phyloP scores from a whole-genome alignment of 2,888 invertebrate genomes.

The Lobophora halterata region DNA sequence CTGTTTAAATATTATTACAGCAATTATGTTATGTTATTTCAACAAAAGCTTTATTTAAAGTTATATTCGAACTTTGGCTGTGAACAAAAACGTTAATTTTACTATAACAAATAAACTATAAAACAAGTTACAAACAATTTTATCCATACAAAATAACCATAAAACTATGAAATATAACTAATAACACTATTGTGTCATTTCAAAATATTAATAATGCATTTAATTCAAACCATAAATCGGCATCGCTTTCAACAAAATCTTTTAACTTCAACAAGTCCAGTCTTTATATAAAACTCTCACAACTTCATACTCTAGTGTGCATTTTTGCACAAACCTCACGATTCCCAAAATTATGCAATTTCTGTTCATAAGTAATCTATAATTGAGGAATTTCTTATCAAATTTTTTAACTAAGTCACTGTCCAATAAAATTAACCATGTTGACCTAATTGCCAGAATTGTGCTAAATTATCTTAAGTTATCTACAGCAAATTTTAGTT shows the following conservation, averaged over 20 bases:
- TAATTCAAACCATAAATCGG: conserved; percentile 8
- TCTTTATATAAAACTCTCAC: conserved; percentile 23
- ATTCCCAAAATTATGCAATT: conserved; percentile 16
- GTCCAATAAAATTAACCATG: too few species aligned
- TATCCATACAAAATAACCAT: conserved; percentile 56
- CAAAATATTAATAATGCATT: conserved; percentile 18
- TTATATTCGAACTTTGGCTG: conserved; percentile 58
- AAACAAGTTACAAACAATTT: conserved; percentile 71
- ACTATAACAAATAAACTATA: conserved; percentile 53
- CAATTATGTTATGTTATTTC: conserved; percentile 13
- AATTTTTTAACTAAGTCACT: too few species aligned
- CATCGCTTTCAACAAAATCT: conserved; percentile 10
- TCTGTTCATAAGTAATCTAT: too few species aligned
- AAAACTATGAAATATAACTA: conserved; percentile 47
- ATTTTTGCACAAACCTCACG: conserved; percentile 1
- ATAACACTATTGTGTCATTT: conserved; percentile 26
- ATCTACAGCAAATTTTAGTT: too few species aligned
- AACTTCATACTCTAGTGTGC: neutral
- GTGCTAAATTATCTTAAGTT: too few species aligned
- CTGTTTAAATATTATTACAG: conserved; percentile 6
- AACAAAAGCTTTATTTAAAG: conserved; percentile 30
- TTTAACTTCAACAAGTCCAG: conserved; percentile 20
- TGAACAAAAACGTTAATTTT: conserved; percentile 56
- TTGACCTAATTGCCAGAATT: neutral
- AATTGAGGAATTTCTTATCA: too few species aligned